Percentiles rank a stretch among this genome's conserved stretches.
Conservation (phyloP, 2,113 vertebrate genomes). For the Hydropotes inermis region DNA sequence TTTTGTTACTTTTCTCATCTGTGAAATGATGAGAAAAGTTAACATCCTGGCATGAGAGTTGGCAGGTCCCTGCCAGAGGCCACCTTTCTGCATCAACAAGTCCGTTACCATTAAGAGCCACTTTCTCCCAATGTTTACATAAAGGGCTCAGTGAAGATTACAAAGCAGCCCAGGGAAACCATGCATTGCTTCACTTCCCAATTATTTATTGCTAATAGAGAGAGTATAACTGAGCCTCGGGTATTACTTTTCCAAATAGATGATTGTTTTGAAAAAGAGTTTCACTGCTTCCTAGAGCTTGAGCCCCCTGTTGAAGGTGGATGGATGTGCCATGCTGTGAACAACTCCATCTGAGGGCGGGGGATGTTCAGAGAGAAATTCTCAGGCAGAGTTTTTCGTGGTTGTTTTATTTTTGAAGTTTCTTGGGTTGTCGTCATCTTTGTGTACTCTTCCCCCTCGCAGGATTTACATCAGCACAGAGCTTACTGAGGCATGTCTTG, state of each 20-base stretch:
- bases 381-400: not conserved
- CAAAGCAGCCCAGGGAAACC: not conserved
- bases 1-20: slow-evolving; percentile 11
- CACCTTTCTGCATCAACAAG: not conserved
- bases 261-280: not conserved
- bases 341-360: not conserved
- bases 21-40: not conserved
- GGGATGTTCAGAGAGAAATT: not conserved
- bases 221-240: not conserved
- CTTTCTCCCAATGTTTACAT: not conserved
- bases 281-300: not conserved
- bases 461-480: not conserved
- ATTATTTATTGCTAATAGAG: not conserved
- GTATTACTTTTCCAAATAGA: not conserved
- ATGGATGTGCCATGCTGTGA: not conserved
- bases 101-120: not conserved
- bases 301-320: not conserved
- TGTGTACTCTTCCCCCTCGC: not conserved
- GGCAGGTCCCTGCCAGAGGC: not conserved
- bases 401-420: not conserved
- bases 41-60: not conserved
- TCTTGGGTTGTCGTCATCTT: not conserved
- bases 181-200: not conserved
- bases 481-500: not conserved
- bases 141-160: not conserved